Evolutionary conservation across 2,797 vertebrate species (phyloP).

Genomic region (Mico argentatus): DNA sequence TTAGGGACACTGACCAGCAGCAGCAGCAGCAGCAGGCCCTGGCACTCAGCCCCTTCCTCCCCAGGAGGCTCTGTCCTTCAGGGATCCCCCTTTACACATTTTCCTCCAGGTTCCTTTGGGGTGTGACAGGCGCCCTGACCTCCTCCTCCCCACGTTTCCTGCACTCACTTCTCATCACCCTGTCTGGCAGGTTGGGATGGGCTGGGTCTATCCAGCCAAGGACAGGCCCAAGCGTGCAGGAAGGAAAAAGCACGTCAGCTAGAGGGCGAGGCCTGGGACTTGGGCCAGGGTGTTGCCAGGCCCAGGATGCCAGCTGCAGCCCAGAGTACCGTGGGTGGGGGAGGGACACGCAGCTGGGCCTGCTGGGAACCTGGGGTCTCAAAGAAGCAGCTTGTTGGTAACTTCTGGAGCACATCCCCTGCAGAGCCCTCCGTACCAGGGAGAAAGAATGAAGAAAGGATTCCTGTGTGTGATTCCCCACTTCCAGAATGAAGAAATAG

Average conservation of each 20-base stretch:
- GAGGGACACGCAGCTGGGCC: not conserved
- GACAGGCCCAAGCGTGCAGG: constrained; percentile 58
- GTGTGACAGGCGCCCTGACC: not conserved
- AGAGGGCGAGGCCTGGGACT: constrained; percentile 36
- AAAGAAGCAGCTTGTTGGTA: constrained; percentile 32
- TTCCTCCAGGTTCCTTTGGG: not conserved
- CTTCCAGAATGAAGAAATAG: not conserved
- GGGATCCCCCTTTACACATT: not conserved
- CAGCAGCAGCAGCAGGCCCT: not conserved
- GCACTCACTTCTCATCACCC: not conserved
- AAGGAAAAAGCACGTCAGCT: not conserved
- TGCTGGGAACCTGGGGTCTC: constrained; percentile 18
- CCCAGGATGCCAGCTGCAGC: constrained; percentile 50
- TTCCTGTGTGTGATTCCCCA: not conserved
- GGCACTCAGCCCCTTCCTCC: too few relatives aligned
- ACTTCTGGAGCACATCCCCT: not conserved
- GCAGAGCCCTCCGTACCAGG: not conserved
- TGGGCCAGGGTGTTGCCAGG: constrained; percentile 42
- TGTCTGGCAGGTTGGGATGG: constrained; percentile 22
- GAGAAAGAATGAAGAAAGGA: not conserved
- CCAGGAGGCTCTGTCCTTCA: not conserved
- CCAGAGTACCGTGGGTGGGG: not conserved
- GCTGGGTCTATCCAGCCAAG: constrained; percentile 9
- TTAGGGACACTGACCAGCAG: not conserved
- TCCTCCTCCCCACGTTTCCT: not conserved